Base-by-base conservation (phyloP, 1,140 invertebrate genomes). In the Phthorimaea operculella region DNA sequence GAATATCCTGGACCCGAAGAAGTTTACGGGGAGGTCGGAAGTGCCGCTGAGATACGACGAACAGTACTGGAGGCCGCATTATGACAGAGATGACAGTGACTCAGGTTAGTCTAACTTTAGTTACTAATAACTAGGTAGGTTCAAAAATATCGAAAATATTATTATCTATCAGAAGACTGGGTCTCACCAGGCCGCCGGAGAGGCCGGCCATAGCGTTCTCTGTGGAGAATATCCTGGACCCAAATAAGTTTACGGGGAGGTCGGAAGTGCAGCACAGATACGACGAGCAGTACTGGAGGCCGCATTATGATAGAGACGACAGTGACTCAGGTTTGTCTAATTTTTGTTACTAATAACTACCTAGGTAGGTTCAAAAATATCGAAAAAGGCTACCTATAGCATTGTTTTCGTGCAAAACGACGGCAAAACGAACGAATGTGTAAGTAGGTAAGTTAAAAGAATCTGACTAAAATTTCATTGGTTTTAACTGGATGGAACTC, bases 171-270 rank as follows among this genome's bases (percentile, higher is more conserved):
- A 63, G 80, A 57, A 54, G 82, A 39, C 52, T 83, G 11, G 79
- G 77, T 3, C 64, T 83, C n/a, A 84, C 81, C 8, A 65, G 79
- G 47, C 71, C 79, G 0, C 78, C 79, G 0, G 79, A 83, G 33
- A 64, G 82, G 45, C 71, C 74, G 5, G 68, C 76, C 1, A 85
- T 95, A 51, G 92, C 93, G 0, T 97, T 96, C 79, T 96, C 94
- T 4, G 94, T 97, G 5, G 94, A 96, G 80, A 96, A 97, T 75
- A 96, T 97, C 55, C 83, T 97, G 33, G 94, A 96, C 75, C 94
- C 94, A 0, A 95, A 91, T 58, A 96, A 96, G 79, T 96, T 96
- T 74, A 96, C 93, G 8, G 94, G 94, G 4, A 82, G 77, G 48
- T 72, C 77, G 0, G 82, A 85, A 42, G 74, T 75, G 42, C 76